Base-by-base conservation (phyloP, 2,797 vertebrate genomes). In the Moxostoma hubbsi region DNA sequence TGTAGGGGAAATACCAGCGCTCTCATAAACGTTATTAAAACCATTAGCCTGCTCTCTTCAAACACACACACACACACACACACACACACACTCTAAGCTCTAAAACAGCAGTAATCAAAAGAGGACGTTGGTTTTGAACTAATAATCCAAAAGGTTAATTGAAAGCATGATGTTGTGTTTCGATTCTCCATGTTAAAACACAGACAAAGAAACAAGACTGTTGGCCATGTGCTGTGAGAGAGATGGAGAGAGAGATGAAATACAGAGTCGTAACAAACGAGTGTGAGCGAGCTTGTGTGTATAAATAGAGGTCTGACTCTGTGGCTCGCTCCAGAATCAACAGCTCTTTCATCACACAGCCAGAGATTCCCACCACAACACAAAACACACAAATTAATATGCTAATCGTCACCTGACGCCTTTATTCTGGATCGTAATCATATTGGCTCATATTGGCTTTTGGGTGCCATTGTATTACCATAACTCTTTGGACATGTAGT, bases 1-100 rank as follows among this genome's bases (percentile, higher is more conserved):
- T 90, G 92, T 92, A 89, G 90, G 91, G 79, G 83, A 85, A 92
- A 92, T 92, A 93, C 94, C 94, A 94, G 93, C 91, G 93, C 90
- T 92, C 92, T 91, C 90, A 91, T 93, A 94, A 92, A 92, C 87
- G 89, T 94, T 94, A 94, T 94, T 95, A 95, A 95, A 96, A 90
- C 93, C 91, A 93, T 93, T 94, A 94, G 93, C 11, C 69, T 72
- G 53, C 82, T 92, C 90, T 83, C 88, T 93, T 90, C 79, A 90
- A 90, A 92, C 90, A 90, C 88, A 88, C 89, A 59, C 54, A 79
- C 81, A 75, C 2, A 24, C 24, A 24, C 24, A 24, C 24, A 24
- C 24, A 24, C 24, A 24, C 24, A 24, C 24, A 24, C 24, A 24
- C 24, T 10, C 24, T 10, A 7, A 2, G 62, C n/a, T 73, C 79